Base-by-base conservation (phyloP, 2,888 invertebrate genomes). In the Sinohyriopsis cumingii region DNA sequence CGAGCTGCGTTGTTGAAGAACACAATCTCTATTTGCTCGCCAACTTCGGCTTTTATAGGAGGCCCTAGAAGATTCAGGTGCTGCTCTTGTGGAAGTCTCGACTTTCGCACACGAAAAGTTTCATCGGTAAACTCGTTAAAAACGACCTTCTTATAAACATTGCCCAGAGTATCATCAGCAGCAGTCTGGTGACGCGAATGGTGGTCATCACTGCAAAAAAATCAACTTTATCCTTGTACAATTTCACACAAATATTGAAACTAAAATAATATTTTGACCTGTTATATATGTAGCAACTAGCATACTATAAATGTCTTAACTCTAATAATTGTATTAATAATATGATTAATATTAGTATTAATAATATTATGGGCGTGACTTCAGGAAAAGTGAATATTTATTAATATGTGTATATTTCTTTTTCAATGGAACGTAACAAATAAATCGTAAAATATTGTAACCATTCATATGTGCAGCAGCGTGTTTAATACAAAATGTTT, bases 51-150 rank as follows among this genome's bases (percentile, higher is more conserved):
- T 66, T 73, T 73, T 55, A 83, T 79, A 15, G 79, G 76, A 7
- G 83, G 83, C 20, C 83, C 83, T 28, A 83, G 72, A 55, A 81
- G 72, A 28, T 82, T 81, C 24, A 83, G 75, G 66, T 83, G 82
- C 25, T 76, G 71, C n/a, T 77, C 73, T 20, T 75, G 69, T 2
- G 68, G 24, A 15, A 72, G 74, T 22, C 80, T 73, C 15, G 76
- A 66, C 63, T 73, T 73, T 12, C 45, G 5, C 20, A 62, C 63
- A 61, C 57, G 72, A 69, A 79, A 84, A n/a, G 70, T 57, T 53
- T 62, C 61, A 57, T 83, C 83, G 12, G 76, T 75, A 59, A 82
- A 84, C 63, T 81, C 79, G 5, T 78, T 73, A 73, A 74, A 82
- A 3, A 80, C 74, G 20, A 77, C 82, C 65, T 82, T 82, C 68